These are phyloP conservation scores for Sicus ferrugineus DNA, from an alignment of 2,888 invertebrate genomes.

Conservation along the genomic window DNA sequence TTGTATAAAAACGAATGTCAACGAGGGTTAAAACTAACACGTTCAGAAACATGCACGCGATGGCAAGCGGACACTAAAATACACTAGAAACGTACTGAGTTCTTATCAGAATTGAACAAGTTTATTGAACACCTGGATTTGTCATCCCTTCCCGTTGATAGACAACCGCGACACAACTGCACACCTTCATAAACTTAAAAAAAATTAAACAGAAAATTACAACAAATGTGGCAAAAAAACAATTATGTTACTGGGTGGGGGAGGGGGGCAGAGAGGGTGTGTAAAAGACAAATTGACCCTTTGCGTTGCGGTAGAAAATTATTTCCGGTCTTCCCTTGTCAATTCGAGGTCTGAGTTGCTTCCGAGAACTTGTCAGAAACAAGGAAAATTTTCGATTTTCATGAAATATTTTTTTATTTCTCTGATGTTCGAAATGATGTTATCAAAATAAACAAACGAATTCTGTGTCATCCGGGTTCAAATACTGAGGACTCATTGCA, in stretches of 20 bases:
- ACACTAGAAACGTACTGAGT: constrained; percentile 46
- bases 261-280: constrained; percentile 24
- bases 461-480: constrained; percentile 7
- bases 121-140: constrained; percentile 60
- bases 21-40: constrained; percentile 42
- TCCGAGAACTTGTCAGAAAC: constrained; percentile 14
- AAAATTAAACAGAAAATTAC: constrained; percentile 10
- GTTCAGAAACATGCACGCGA: constrained; percentile 28
- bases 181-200: neutral
- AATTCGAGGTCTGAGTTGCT: too few species aligned
- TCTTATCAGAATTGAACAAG: constrained; percentile 51
- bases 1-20: constrained; percentile 43
- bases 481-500: constrained; percentile 35
- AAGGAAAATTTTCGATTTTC: constrained; percentile 3
- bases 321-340: constrained; percentile 55
- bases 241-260: constrained; percentile 2
- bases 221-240: constrained; percentile 12
- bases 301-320: constrained; percentile 51
- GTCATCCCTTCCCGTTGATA: constrained; percentile 44
- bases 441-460: constrained; percentile 26
- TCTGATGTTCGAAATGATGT: constrained; percentile 33
- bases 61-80: constrained; percentile 39
- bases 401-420: constrained; percentile 9
- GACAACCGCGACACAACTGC: neutral
- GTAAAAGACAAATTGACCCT: constrained; percentile 40